Percentiles rank a stretch among this genome's conserved stretches.
These are phyloP conservation scores for Acanthosepion lycidas DNA, from an alignment of 2,888 invertebrate species.

Conservation along the genomic window DNA sequence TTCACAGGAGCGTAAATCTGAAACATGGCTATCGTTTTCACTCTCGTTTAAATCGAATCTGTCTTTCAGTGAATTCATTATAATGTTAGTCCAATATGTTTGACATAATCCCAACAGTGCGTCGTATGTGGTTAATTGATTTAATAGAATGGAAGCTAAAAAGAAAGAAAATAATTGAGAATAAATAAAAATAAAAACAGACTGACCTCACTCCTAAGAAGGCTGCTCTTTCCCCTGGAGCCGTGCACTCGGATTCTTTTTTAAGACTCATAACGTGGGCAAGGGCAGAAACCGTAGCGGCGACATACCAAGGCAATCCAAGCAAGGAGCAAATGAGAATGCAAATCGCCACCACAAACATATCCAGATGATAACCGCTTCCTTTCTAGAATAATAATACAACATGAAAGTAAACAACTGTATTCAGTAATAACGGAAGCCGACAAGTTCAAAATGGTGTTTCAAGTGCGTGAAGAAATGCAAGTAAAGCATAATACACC, in stretches of 20 bases:
- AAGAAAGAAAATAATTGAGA: not conserved
- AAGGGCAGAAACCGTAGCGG: constrained; percentile 96
- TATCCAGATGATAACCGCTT: constrained; percentile 95
- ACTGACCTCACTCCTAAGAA: constrained; percentile 88
- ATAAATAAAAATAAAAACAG: not conserved
- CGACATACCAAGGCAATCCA: constrained; percentile 88
- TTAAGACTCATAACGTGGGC: constrained; percentile 97
- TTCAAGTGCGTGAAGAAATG: no score
- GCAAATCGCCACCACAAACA: constrained; percentile 89
- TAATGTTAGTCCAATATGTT: no score
- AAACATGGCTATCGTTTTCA: no score
- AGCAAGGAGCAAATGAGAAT: constrained; percentile 92
- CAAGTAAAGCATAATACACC: no score
- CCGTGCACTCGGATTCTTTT: constrained; percentile 95
- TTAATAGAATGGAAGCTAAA: not conserved
- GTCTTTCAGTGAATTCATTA: no score
- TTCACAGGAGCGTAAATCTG: no score
- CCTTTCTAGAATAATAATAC: constrained; percentile 81
- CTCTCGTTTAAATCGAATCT: no score
- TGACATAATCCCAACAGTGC: no score
- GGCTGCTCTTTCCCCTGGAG: constrained; percentile 96
- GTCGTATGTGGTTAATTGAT: no score
- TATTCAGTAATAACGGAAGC: no score
- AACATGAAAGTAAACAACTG: no score
- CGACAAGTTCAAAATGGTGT: no score